A percentile compares a stretch with the other conserved stretches of the same genome.
Conservation (phyloP, 2,113 vertebrate genomes). For the Vulpes lagopus region DNA sequence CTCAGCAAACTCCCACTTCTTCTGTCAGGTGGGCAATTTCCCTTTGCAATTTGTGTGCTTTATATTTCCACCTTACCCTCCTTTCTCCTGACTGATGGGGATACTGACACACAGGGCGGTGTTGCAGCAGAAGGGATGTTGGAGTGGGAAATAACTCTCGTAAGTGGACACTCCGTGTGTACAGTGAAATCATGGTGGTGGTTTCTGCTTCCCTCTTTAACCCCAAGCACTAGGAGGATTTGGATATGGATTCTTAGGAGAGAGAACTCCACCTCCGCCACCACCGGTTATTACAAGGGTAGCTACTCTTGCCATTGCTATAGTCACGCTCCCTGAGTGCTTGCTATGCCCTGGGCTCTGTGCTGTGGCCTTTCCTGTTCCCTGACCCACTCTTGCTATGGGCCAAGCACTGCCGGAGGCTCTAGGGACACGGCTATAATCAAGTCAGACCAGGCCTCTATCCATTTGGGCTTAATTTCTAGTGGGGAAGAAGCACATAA, state of each 20-base stretch:
- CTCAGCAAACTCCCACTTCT: background rate
- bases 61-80: background rate
- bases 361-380: background rate
- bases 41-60: accelerated
- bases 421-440: background rate
- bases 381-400: no score
- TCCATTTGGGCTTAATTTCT: background rate
- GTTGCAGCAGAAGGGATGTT: accelerated
- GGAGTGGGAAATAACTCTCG: background rate
- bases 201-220: background rate
- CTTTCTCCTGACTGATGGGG: background rate
- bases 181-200: background rate
- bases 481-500: background rate
- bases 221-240: background rate
- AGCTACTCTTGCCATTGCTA: no score
- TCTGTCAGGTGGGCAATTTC: background rate
- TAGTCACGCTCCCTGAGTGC: accelerated
- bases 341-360: accelerated
- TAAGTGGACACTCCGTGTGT: background rate
- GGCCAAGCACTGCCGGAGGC: background rate
- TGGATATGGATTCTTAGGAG: background rate
- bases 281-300: background rate
- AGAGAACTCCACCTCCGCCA: background rate
- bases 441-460: background rate
- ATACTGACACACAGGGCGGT: accelerated